Base-by-base conservation (phyloP, 1,140 invertebrate genomes). In the Archegozetes longisetosus region DNA sequence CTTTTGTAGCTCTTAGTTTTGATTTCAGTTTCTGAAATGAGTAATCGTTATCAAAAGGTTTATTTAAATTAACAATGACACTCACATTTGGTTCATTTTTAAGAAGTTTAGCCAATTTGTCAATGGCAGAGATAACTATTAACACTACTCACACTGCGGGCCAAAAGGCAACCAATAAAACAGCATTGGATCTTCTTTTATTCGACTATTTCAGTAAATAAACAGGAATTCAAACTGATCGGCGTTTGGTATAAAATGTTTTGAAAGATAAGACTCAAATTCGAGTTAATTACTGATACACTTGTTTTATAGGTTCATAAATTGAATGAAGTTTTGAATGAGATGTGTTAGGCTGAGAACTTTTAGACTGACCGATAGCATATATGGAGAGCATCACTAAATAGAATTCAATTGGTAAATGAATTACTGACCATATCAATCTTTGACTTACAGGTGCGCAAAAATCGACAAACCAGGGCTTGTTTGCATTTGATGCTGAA, bases 351-450 rank as follows among this genome's bases (percentile, higher is more conserved):
- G 79, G 85, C 64, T 79, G 69, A n/a, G n/a, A n/a, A n/a, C n/a
- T n/a, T n/a, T n/a, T n/a, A n/a, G n/a, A n/a, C n/a, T n/a, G n/a
- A n/a, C n/a, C n/a, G n/a, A n/a, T n/a, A n/a, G 74, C 71, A 84
- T 78, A 68, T 85, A 88, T 0, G 85, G 84, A n/a, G 84, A 84
- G 73, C 85, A 88, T 82, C 84, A 85, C 64, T 75, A 62, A 57
- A 61, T 48, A 29, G 50, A 40, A 51, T 47, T 23, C 17, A 13
- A 22, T 28, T 12, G 12, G 40, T 68, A 55, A 59, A 6, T 13
- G 25, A 32, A 32, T 23, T 57, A 56, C 61, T 40, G 51, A 32
- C 24, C 23, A 66, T 51, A 40, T 32, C 28, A 25, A 52, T 24
- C 1, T n/a, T 32, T 23, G 46, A 69, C 72, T 70, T 67, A 76